phyloP scores from a whole-genome alignment of 2,113 vertebrate genomes.

The Macaca fascicularis region T2T-MFA8v1.1 NC_088385.1:101860001-101860500 shows the following conservation, averaged over 20 bases:
- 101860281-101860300: not conserved
- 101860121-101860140: not conserved
- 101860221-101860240: accelerated
- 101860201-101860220: not conserved
- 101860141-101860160: not conserved
- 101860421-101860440: not conserved
- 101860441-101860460: not conserved
- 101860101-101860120: not conserved
- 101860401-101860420: not conserved
- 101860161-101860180: not conserved
- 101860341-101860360: not conserved
- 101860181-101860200: not conserved
- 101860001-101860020: not conserved
- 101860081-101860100: not conserved
- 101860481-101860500: not conserved
- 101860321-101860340: not conserved
- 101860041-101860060: not conserved
- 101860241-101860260: not conserved
- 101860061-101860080: not conserved
- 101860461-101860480: not conserved
- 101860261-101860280: not conserved
- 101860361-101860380: not conserved
- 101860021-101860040: not conserved
- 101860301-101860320: not conserved
- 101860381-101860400: not conserved